These are phyloP conservation scores for Trichopria drosophilae DNA, from an alignment of 2,888 invertebrate genomes.

Conservation along the genomic window DNA sequence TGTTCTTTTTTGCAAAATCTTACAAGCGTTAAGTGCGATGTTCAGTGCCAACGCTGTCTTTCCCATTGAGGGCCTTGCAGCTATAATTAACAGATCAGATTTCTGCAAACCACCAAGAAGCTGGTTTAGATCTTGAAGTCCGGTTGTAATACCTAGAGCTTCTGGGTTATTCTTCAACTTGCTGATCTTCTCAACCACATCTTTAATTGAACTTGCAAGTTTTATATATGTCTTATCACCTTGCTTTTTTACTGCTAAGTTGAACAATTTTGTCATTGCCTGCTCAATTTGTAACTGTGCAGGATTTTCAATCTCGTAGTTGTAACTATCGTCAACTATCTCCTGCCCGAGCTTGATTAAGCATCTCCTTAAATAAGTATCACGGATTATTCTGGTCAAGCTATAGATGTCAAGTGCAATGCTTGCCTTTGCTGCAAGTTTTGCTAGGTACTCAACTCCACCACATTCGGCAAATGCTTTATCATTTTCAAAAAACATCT, in stretches of 20 bases:
- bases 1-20: conserved; percentile 2
- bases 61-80: conserved; percentile 18
- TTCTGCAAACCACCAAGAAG: conserved; percentile 11
- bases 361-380: background rate
- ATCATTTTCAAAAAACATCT: too few species aligned
- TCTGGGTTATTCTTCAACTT: conserved; percentile 8
- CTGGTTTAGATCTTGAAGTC: conserved; percentile 9
- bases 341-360: background rate
- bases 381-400: background rate
- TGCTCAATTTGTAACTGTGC: conserved; percentile 3
- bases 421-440: background rate
- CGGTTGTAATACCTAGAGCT: conserved; percentile 12
- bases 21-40: conserved; percentile 13
- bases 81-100: conserved; percentile 17
- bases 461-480: background rate
- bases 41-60: conserved; percentile 18
- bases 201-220: conserved; percentile 1
- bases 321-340: background rate
- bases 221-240: conserved; percentile 2
- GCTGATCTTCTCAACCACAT: background rate
- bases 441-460: conserved; percentile 4
- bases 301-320: background rate
- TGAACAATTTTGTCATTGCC: background rate
- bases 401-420: background rate
- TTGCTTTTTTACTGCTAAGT: conserved; percentile 4